Conservation (phyloP, 2,888 invertebrate genomes). For the Augochlorella aurata region DNA sequence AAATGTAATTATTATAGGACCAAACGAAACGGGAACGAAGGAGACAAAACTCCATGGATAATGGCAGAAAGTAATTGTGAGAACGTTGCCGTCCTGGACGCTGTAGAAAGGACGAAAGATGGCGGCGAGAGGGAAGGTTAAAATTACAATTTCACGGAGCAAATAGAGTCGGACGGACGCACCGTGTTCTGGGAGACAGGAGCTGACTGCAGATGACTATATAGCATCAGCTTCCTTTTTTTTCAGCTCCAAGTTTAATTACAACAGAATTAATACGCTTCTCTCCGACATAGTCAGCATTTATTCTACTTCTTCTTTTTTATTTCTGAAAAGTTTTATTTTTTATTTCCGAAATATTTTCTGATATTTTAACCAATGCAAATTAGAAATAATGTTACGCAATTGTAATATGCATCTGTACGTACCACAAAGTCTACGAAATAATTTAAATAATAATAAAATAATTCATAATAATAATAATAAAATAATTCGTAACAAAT, state of each 20-base stretch:
- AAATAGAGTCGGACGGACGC: conserved; percentile 54
- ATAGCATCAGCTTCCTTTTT: neutral
- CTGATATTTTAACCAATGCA: no score
- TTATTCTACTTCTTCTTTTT: no score
- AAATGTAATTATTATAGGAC: conserved; percentile 11
- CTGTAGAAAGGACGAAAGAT: conserved; percentile 21
- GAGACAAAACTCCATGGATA: neutral
- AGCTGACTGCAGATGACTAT: neutral
- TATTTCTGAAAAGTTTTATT: no score
- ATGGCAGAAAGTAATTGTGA: neutral
- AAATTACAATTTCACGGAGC: conserved; percentile 65
- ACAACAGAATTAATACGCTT: no score
- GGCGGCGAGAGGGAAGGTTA: neutral
- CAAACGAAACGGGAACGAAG: neutral
- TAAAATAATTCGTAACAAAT: no score
- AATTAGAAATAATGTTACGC: no score
- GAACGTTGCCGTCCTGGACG: conserved; percentile 2
- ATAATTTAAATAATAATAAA: no score
- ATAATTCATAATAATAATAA: no score
- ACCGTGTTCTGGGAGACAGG: neutral
- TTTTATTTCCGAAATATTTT: no score
- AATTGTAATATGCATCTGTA: no score
- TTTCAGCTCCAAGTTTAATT: neutral
- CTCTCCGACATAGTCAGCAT: no score
- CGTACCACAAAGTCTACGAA: no score